Evolutionary conservation across 2,797 vertebrate species (phyloP), one percentile per base, ranked within the genome.

Genomic region (Xenops minutus): DNA sequence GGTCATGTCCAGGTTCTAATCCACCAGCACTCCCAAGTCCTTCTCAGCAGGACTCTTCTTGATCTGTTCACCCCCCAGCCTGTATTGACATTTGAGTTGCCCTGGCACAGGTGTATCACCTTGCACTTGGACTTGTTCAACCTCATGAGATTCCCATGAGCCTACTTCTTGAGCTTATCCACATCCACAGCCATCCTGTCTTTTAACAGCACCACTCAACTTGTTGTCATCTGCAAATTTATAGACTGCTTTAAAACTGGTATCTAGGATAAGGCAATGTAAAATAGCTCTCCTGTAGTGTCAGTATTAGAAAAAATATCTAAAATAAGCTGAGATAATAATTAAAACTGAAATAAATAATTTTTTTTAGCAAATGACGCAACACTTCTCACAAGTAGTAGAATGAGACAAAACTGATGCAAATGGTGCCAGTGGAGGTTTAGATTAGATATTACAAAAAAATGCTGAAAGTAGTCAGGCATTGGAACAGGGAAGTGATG

Each of bases 121-220:
- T 54, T 18, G 34, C 0, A 27, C 7, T 71, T 56, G 41, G 2
- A 43, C 49, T 71, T 63, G 6, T 62, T 36, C 71, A 36, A 63
- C 4, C 2, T 22, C 8, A 20, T 23, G 36, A 49, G 14, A 27
- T 49, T 71, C 14, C 43, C 0, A 0, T 43, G 22, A 8, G 2
- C 4, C 22, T 43, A 36, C 26, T 12, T 30, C 8, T 32, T 21
- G 26, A 36, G 30, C 26, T 49, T 43, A 12, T 49, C 22, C 51
- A 36, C 7, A 9, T 63, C 4, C 5, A n/a, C n/a, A n/a, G 18
- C 7, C 32, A 43, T 43, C 43, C 15, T 10, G 18, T 27, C 29
- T 29, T 69, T 77, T 39, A 54, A 46, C 20, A 17, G 7, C 30
- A 34, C 17, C 15, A 27, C 32, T 43, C 36, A 27, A 3, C 36